These are phyloP conservation scores for Erpobdella octoculata DNA, from an alignment of 2,888 invertebrate species.

Conservation along the genomic window DNA sequence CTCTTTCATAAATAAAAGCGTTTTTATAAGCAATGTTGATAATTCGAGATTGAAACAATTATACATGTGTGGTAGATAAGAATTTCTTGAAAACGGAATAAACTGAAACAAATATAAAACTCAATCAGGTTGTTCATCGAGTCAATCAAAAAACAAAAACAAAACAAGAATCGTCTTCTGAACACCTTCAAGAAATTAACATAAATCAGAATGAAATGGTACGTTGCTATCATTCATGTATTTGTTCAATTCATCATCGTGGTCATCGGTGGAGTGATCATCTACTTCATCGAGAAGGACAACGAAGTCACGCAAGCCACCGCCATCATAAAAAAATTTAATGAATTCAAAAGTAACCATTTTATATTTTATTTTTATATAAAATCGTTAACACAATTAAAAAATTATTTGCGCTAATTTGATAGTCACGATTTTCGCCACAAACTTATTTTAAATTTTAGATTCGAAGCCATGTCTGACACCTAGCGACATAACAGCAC, in stretches of 20 bases:
- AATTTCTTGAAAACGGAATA: too few species aligned
- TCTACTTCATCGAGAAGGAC: not conserved
- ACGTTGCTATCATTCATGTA: not conserved
- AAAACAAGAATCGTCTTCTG: too few species aligned
- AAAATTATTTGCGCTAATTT: not conserved
- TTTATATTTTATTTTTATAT: not conserved
- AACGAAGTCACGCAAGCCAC: not conserved
- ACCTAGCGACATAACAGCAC: not conserved
- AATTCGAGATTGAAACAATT: too few species aligned
- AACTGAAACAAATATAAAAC: too few species aligned
- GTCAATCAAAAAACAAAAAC: too few species aligned
- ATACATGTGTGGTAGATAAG: too few species aligned
- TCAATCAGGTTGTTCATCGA: too few species aligned
- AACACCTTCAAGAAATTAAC: too few species aligned
- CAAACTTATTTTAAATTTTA: not conserved
- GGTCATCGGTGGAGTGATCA: conserved; percentile 17
- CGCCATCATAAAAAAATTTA: not conserved
- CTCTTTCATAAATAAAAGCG: too few species aligned
- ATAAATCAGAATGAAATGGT: conserved; percentile 24
- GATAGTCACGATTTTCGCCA: not conserved
- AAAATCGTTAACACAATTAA: not conserved
- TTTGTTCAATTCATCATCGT: conserved; percentile 21
- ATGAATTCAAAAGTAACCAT: conserved; percentile 7
- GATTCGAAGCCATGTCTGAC: conserved; percentile 5
- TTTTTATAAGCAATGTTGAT: too few species aligned